phyloP scores from a whole-genome alignment of 2,888 invertebrate genomes.

The Prionchulus punctatus region DNA sequence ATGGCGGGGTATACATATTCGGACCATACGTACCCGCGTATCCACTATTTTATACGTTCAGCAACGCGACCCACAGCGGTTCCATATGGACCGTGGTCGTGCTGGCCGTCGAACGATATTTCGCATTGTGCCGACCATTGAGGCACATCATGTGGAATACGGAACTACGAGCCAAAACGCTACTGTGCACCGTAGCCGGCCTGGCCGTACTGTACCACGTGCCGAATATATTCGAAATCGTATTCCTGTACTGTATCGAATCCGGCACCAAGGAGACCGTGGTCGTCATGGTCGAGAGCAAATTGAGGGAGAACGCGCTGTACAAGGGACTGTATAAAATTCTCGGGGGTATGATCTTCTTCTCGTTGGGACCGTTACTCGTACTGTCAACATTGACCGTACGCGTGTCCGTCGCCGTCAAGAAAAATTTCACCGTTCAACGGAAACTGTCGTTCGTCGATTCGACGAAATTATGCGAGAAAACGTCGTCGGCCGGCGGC shows the following conservation, averaged over 20 bases:
- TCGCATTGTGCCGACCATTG: neutral
- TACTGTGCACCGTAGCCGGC: neutral
- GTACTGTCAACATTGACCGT: neutral
- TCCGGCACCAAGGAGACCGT: too few species aligned
- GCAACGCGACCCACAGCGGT: neutral
- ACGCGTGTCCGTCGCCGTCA: neutral
- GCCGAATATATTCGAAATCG: neutral
- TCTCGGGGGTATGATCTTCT: neutral
- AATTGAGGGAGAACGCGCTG: neutral
- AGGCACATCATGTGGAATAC: neutral
- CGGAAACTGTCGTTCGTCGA: too few species aligned
- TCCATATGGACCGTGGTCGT: neutral
- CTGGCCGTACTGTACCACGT: neutral
- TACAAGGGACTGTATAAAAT: neutral
- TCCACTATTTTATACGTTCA: neutral
- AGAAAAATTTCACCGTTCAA: neutral
- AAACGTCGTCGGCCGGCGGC: too few species aligned
- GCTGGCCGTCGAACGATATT: neutral
- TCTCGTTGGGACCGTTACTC: neutral
- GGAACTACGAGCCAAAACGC: neutral
- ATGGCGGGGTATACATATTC: neutral
- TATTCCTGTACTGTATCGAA: neutral
- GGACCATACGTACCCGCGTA: neutral
- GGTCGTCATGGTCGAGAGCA: too few species aligned
- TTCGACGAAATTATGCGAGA: too few species aligned